Conservation (phyloP, 2,797 vertebrate genomes). For the Linurgus olivaceus region DNA sequence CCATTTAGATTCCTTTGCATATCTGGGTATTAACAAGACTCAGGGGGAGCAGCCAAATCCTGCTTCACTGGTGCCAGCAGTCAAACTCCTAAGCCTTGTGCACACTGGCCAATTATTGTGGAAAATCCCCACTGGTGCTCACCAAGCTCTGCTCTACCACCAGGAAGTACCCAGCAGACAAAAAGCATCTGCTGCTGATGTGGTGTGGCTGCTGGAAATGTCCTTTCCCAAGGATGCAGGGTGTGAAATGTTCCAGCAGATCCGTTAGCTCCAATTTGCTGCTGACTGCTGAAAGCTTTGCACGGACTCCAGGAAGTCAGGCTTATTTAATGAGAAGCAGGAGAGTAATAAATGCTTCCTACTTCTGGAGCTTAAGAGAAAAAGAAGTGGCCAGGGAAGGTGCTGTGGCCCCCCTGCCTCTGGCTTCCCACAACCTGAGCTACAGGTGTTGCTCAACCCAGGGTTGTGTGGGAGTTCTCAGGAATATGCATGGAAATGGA, state of each 20-base stretch:
- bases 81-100: neutral
- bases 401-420: rapidly evolving
- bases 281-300: neutral
- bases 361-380: neutral
- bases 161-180: neutral
- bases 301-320: neutral
- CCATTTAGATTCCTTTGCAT: neutral
- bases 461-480: neutral
- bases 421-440: neutral
- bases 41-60: slow-evolving; percentile 22
- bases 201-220: neutral
- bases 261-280: neutral
- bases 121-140: neutral
- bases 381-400: neutral
- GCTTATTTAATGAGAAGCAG: neutral
- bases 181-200: rapidly evolving
- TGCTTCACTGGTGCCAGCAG: neutral
- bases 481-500: rapidly evolving
- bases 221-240: neutral
- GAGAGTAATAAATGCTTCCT: neutral
- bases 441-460: neutral
- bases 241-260: neutral
- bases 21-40: slow-evolving; percentile 7
- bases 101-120: neutral
- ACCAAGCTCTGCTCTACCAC: neutral